Base-by-base conservation (phyloP, 2,888 invertebrate species). In the Capitulum mitella region DNA sequence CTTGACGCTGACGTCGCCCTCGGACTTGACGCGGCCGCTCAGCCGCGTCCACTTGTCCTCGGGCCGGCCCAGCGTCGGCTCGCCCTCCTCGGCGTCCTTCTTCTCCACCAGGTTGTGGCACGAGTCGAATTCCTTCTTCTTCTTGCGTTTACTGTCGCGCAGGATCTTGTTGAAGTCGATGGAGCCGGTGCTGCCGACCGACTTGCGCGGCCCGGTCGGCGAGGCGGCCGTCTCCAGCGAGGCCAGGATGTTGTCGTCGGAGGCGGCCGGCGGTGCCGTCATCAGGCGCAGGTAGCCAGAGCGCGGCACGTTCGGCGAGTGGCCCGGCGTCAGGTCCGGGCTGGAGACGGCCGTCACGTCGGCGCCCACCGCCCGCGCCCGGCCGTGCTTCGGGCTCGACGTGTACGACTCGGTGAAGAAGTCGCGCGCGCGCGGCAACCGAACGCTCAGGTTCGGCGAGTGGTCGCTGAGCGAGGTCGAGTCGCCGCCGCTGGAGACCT, bases 401-500 rank as follows among this genome's bases (percentile, higher is more conserved):
- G 70, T 70, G 70, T 70, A 70, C 34, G 70, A 70, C 70, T 70
- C 70, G 70, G n/a, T 12, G 37, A 70, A 70, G 37, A 70, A 70
- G 70, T 70, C 70, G 19, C 70, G 70, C 14, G 70, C 32, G 6
- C 70, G 70, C 37, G 70, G 70, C 37, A 34, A 37, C 14, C 37
- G 70, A 19, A 37, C 70, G 37, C 70, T 70, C 70, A 70, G n/a
- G 37, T 70, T 70, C 22, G 70, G 70, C 37, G 70, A 70, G 70
- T 70, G n/a, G 26, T 70, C 70, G 16, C 70, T 70, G 29, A 70
- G 70, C 3, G 70, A 70, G 0, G 70, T 70, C 19, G 70, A 70
- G 37, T 70, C 75, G 78, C 92, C 70, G 26, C 70, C 93, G 29
- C 93, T 83, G 8, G 83, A 93, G 1, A 95, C 95, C 85, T 95